Evolutionary conservation across 2,888 invertebrate genomes (phyloP), one percentile per base, ranked within the genome.

Genomic region (Syrphus vitripennis): DNA sequence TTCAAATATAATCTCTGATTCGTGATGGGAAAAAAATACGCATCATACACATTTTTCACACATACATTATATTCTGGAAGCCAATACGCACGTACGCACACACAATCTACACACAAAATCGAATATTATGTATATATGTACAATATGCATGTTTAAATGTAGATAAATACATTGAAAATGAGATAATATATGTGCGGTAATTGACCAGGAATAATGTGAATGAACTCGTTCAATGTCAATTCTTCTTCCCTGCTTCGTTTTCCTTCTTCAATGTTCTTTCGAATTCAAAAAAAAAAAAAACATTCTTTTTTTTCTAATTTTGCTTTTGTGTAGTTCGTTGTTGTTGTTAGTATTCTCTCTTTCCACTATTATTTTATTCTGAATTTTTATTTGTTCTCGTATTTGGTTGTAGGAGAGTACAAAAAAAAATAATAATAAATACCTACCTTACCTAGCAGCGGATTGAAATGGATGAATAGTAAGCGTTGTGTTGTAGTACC

Each of bases 151-250:
- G 3, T 16, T 14, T 50, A 16, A 19, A 48, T 21, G 21, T 24
- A 21, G 4, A 5, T 45, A 29, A 2, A 12, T 70, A 76, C 74
- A 77, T 76, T 53, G 12, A 76, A 59, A 83, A 82, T 80, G 80
- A 83, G 87, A 83, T 80, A 83, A 87, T 80, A 74, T 83, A 88
- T 70, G 87, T 89, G 87, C 89, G 90, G 90, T 89, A 90, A 90
- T 90, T 90, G 89, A 90, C 90, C 89, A 90, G 90, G 90, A 89
- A 88, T 88, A 90, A 90, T 90, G 92, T 92, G 92, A 92, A 92
- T 92, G 92, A 92, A 92, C 92, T 91, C 92, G 91, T 92, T 92
- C 92, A 92, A 92, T 92, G 92, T 92, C 92, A 92, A 90, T 89
- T 88, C 72, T 80, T 88, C 77, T 80, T 83, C 72, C 74, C 71